phyloP scores from a whole-genome alignment of 2,113 vertebrate species.

The Rutilus rutilus region DNA sequence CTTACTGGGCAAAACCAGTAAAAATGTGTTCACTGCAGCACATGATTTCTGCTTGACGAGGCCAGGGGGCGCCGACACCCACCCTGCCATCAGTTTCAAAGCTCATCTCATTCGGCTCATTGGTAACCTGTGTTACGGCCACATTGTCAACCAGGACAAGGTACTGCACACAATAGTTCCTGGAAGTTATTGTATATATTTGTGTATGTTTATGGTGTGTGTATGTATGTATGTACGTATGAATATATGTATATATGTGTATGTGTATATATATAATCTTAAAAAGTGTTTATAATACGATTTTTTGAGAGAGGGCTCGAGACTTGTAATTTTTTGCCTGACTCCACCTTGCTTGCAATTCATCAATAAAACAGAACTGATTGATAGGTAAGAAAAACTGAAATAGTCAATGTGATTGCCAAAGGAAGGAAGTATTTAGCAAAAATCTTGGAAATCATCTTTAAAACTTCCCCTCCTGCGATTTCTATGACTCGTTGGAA shows the following conservation, averaged over 20 bases:
- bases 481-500: constrained; percentile 30
- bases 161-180: constrained; percentile 64
- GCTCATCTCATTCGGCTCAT: constrained; percentile 92
- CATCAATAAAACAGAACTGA: neutral
- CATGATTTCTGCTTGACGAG: constrained; percentile 72
- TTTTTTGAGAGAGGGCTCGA: too few relatives aligned
- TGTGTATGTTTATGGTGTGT: neutral
- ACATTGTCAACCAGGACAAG: constrained; percentile 89
- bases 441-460: constrained; percentile 19
- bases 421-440: constrained; percentile 36
- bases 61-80: constrained; percentile 70
- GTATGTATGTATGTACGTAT: too few relatives aligned
- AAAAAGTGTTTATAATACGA: too few relatives aligned
- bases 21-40: constrained; percentile 82
- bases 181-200: neutral
- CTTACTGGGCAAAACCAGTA: constrained; percentile 79
- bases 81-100: constrained; percentile 85
- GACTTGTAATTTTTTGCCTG: neutral
- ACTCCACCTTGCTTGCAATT: constrained; percentile 5
- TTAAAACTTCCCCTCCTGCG: neutral
- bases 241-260: too few relatives aligned
- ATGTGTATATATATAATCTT: too few relatives aligned
- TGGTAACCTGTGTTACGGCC: constrained; percentile 90
- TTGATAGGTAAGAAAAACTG: neutral
- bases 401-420: neutral